phyloP scores from a whole-genome alignment of 2,888 invertebrate genomes.

The Morpho deidamia region DNA sequence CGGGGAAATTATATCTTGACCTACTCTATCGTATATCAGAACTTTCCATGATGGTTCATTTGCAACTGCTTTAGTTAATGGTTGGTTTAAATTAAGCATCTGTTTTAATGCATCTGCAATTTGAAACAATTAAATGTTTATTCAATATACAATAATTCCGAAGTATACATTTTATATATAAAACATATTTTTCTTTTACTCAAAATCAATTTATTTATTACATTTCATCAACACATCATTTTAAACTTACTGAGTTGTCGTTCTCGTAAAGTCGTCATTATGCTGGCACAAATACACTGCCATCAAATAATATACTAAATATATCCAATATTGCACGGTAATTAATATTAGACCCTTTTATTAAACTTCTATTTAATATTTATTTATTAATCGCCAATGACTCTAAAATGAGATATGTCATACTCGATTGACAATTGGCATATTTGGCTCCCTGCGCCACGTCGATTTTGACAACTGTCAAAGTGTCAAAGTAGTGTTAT shows the following conservation, averaged over 20 bases:
- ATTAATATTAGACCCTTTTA: too few species aligned
- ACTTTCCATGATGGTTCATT: conserved; percentile 98
- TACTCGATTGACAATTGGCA: conserved; percentile 1
- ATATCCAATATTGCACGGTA: neutral
- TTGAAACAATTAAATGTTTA: neutral
- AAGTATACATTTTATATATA: too few species aligned
- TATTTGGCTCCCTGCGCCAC: neutral
- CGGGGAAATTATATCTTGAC: conserved; percentile 99
- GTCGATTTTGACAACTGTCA: conserved; percentile 3
- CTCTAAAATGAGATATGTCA: neutral
- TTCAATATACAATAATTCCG: neutral
- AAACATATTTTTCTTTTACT: too few species aligned
- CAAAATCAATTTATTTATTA: neutral
- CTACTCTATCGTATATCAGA: conserved; percentile 95
- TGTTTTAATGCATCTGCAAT: conserved; percentile 92
- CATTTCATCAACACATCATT: neutral
- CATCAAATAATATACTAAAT: conserved; percentile 29
- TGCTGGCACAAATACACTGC: conserved; percentile 32
- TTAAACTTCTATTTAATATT: too few species aligned
- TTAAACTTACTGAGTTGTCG: conserved; percentile 82
- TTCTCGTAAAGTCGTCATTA: conserved; percentile 83
- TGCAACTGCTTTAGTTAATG: conserved; percentile 84
- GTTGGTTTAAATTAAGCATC: conserved; percentile 95
- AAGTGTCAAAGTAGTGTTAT: too few species aligned
- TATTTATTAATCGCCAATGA: too few species aligned